A percentile compares a stretch with the other conserved stretches of the same genome.
Evolutionary conservation across 1,140 invertebrate species (phyloP).

Genomic region (Drosophila rufa): DNA sequence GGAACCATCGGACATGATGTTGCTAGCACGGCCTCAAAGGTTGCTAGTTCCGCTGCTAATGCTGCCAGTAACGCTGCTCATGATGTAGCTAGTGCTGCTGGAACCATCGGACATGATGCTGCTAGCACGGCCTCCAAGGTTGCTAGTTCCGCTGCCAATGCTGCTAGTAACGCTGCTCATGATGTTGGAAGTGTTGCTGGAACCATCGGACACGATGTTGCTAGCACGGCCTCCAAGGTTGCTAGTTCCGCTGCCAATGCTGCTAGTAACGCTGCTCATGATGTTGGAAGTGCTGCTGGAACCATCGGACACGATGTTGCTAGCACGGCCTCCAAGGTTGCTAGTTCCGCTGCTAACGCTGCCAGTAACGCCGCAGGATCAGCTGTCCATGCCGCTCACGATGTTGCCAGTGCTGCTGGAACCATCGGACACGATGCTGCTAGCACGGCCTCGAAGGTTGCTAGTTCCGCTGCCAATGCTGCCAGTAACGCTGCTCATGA

Average conservation of each 20-base stretch:
- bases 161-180: constrained; percentile 6
- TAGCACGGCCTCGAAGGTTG: constrained; percentile 2
- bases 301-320: background rate
- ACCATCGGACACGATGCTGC: background rate
- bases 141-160: constrained; percentile 1
- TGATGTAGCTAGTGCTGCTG: background rate
- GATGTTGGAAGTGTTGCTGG: constrained; percentile 9
- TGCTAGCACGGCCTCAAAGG: background rate
- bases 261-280: background rate
- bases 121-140: background rate
- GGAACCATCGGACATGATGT: constrained; percentile 1
- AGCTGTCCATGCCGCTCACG: background rate
- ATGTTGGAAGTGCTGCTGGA: background rate
- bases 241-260: constrained; percentile 1
- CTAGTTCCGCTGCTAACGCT: background rate
- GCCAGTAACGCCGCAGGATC: too few relatives aligned
- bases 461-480: background rate
- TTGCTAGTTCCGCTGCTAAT: constrained; percentile 8
- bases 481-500: background rate
- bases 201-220: background rate
- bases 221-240: background rate
- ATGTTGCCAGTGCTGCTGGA: background rate
- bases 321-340: constrained; percentile 3
- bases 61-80: background rate
- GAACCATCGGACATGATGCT: background rate